These are phyloP conservation scores for Aphis craccivora DNA, from an alignment of 1,140 invertebrate genomes.

Conservation along the genomic window DNA sequence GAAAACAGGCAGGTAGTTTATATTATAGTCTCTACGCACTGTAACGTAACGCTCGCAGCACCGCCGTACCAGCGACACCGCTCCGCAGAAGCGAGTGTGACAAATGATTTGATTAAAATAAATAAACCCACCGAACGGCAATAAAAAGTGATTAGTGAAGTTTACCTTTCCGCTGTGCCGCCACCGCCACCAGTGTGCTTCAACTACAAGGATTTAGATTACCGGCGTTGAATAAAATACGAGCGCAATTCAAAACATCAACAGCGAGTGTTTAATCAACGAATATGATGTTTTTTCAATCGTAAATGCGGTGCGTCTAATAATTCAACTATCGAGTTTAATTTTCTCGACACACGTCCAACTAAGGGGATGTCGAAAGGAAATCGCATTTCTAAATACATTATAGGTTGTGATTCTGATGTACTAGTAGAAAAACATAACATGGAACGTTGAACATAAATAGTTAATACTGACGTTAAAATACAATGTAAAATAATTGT, in stretches of 20 bases:
- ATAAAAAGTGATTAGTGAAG: slow-evolving; percentile 48
- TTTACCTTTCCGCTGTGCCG: slow-evolving; percentile 17
- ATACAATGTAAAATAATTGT: not conserved
- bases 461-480: not conserved
- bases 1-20: slow-evolving; percentile 27
- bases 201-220: slow-evolving; percentile 22
- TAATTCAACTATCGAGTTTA: not conserved
- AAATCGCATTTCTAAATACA: slow-evolving; percentile 5
- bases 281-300: slow-evolving; percentile 24
- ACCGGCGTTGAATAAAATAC: not conserved
- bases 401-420: not conserved
- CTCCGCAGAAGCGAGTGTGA: not conserved
- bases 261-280: slow-evolving; percentile 5
- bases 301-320: not conserved
- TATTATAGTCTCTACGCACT: slow-evolving; percentile 18
- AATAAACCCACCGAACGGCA: slow-evolving; percentile 38
- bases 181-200: not conserved
- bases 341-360: not conserved
- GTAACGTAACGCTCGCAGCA: not conserved
- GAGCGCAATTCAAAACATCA: slow-evolving; percentile 25
- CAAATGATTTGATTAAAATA: slow-evolving; percentile 50
- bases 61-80: not conserved
- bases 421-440: not conserved
- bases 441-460: not conserved
- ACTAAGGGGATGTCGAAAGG: not conserved